Percentiles rank a stretch among this genome's conserved stretches.
These are phyloP conservation scores for Melinaea marsaeus DNA, from an alignment of 2,888 invertebrate genomes.

Conservation along the genomic window DNA sequence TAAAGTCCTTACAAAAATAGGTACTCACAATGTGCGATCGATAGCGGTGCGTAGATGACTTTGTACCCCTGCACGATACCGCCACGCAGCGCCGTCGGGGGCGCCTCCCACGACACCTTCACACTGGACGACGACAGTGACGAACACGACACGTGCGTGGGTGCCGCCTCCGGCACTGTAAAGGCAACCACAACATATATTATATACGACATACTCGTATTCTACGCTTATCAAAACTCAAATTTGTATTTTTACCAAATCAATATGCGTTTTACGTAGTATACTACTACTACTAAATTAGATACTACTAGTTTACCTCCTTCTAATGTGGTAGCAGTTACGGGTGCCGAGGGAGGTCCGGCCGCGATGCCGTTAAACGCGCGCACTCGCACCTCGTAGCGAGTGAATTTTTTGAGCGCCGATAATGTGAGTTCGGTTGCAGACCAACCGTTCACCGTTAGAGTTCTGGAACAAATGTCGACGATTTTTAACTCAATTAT, in stretches of 20 bases:
- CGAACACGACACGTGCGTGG: conserved; percentile 81
- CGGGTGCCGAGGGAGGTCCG: conserved; percentile 84
- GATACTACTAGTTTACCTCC: conserved; percentile 70
- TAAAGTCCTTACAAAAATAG: background rate
- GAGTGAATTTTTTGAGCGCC: conserved; percentile 85
- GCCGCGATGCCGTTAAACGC: conserved; percentile 90
- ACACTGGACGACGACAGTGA: conserved; percentile 84
- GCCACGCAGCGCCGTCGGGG: conserved; percentile 80
- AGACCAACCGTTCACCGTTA: conserved; percentile 85
- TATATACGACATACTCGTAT: too few relatives aligned
- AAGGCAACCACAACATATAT: background rate
- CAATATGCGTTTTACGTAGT: too few relatives aligned
- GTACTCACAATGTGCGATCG: conserved; percentile 28
- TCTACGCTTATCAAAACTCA: too few relatives aligned
- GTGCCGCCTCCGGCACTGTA: conserved; percentile 83
- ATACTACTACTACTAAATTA: too few relatives aligned
- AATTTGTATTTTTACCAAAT: too few relatives aligned
- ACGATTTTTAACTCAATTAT: background rate
- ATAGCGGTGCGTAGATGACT: conserved; percentile 80
- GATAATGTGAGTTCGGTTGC: conserved; percentile 79
- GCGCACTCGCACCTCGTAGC: conserved; percentile 86
- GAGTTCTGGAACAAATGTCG: conserved; percentile 72
- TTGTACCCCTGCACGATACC: conserved; percentile 87
- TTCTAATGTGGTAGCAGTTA: conserved; percentile 83
- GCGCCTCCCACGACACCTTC: conserved; percentile 84